Evolutionary conservation across 1,140 invertebrate genomes (phyloP), one percentile per base, ranked within the genome.

Genomic region (Drosophila arizonae): DNA sequence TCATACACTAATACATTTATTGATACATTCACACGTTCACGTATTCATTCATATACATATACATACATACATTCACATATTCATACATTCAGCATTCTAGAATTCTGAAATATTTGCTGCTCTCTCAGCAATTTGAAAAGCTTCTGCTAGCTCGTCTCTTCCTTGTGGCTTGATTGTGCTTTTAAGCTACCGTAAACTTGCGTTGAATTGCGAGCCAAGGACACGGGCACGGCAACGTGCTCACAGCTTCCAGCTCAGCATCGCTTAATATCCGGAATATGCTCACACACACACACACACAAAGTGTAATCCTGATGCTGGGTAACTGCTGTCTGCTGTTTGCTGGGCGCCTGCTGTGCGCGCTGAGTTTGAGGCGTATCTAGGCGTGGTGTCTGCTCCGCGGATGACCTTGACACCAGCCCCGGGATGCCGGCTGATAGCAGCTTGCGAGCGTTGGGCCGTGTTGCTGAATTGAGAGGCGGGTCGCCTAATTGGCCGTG

Each of bases 361-460:
- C 64, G 79, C 77, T 87, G 76, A 84, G 77, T 87, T 87, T 84
- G 82, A 87, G 82, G 82, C 82, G 82, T 87, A 84, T 87, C 82
- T 87, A 81, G 82, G 82, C 82, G 82, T 87, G 81, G 81, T 86
- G 82, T 79, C 52, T 71, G 66, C 45, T 70, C 60, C 24, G 36
- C 33, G 30, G 6, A 30, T 43, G 62, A 75, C 66, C 67, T 75
- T 65, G 60, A 57, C 9, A n/a, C 13, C n/a, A 21, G 57, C 21
- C 41, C 58, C 36, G 36, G 69, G 63, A 57, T 77, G 48, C 63
- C 43, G 58, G 10, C 30, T 56, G 60, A 3, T 6, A 50, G 36
- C 15, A 50, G 36, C 1, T 39, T 3, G 28, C 45, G 21, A 26
- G 56, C 57, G 46, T 24, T 6, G 28, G 28, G 28, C 30, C n/a